Evolutionary conservation across 2,113 vertebrate species (phyloP).

Genomic region (Mystacornis crossleyi): DNA sequence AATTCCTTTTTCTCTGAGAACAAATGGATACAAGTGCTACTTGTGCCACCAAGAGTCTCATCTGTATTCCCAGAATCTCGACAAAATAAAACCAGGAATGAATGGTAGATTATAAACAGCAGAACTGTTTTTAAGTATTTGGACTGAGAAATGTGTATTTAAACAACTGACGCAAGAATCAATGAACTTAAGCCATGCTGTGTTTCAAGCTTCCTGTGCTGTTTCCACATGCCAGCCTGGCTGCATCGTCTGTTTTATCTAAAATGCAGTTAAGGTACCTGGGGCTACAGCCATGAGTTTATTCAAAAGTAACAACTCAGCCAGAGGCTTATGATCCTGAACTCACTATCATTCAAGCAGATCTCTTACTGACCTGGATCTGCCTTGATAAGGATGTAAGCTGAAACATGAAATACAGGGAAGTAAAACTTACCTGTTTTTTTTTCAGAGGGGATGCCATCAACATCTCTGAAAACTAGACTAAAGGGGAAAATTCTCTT

Average conservation of each 20-base stretch:
- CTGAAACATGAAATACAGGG: neutral
- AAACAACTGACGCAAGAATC: neutral
- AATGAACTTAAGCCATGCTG: neutral
- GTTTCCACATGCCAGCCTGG: neutral
- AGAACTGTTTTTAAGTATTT: neutral
- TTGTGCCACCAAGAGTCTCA: neutral
- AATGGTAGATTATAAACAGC: neutral
- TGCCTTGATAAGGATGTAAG: neutral
- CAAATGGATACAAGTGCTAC: neutral
- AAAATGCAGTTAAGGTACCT: neutral
- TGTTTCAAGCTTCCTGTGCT: neutral
- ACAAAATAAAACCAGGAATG: neutral
- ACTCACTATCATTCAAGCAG: neutral
- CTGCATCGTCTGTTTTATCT: neutral
- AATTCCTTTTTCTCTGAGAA: neutral
- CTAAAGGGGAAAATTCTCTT: neutral
- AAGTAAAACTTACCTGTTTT: neutral
- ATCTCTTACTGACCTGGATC: neutral
- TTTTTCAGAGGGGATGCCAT: neutral
- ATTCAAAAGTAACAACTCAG: neutral
- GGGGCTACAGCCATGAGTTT: neutral
- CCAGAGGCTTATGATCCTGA: neutral
- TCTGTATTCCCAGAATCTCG: neutral
- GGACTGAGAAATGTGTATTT: neutral
- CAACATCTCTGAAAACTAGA: neutral